Base-by-base conservation (phyloP, 2,113 vertebrate genomes). In the Hypanus sabinus region DNA sequence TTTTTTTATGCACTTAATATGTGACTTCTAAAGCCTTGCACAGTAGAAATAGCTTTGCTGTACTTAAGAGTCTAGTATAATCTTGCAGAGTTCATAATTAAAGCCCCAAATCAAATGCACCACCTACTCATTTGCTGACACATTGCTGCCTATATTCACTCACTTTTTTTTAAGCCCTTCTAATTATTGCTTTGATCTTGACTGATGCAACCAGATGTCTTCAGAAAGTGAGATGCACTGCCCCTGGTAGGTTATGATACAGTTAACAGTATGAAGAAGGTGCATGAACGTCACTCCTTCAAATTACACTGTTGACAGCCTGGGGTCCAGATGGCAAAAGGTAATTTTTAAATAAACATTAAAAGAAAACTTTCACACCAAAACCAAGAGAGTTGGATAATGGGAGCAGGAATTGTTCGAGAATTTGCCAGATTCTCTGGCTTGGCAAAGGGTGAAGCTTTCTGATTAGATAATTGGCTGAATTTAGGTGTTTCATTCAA, bases 131-230 rank as follows among this genome's bases (percentile, higher is more conserved):
- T 14, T 60, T 22, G 81, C 20, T 87, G 83, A 60, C 24, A 87
- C 24, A 30, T 1, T n/a, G 57, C 24, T 87, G 30, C 14, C 55
- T 7, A 88, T 30, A 88, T 62, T 88, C 27, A 88, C 80, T 83
- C 12, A n/a, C 57, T 60, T 60, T 87, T 55, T 85, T 57, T 30
- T 30, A 60, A 10, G 46, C 83, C 83, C 83, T 30, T 5, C 55
- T n/a, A 87, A 60, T n/a, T 62, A 88, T 33, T 88, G 55, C 83
- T 88, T 88, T 88, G 83, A 57, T 88, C 27, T 87, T 55, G 57
- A 46, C 57, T 87, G 55, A n/a, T 12, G 24, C 55, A 62, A 12
- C 24, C 55, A 60, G 10, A 24, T 62, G 83, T 87, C 83, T 60
- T 60, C 27, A n/a, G 57, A 22, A 88, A 22, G 11, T 62, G 83